These are phyloP conservation scores for Pelecanus crispus DNA, from an alignment of 2,113 vertebrate genomes.

Conservation along the genomic window DNA sequence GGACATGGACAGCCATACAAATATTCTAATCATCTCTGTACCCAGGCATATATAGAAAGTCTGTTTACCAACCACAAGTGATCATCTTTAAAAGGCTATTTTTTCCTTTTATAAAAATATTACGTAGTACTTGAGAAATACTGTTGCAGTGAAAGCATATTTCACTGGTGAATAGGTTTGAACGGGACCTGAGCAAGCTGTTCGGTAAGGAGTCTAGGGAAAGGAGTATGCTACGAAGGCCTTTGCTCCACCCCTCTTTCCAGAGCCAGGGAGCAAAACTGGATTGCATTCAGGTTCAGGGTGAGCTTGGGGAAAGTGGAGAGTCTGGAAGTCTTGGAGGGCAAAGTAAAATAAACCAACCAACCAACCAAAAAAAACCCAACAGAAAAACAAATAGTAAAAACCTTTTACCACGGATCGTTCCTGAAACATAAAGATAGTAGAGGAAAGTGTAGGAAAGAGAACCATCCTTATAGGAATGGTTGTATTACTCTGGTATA, in stretches of 20 bases:
- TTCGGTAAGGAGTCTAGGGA: background rate
- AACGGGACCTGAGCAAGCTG: background rate
- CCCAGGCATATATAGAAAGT: background rate
- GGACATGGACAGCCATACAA: background rate
- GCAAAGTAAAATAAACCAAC: background rate
- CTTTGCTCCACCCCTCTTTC: background rate
- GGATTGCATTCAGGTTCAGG: background rate
- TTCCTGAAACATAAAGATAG: background rate
- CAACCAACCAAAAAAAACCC: too few relatives aligned
- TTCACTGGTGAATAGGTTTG: background rate
- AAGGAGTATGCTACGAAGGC: background rate
- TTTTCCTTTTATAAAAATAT: background rate
- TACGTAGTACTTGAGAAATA: background rate
- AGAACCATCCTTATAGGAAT: background rate
- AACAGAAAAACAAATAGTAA: background rate
- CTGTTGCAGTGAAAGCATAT: background rate
- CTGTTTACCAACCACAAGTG: background rate
- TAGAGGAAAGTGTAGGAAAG: background rate
- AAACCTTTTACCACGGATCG: accelerated
- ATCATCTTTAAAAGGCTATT: background rate
- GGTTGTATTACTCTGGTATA: background rate
- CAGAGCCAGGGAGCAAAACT: background rate
- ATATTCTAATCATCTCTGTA: background rate
- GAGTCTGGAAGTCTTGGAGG: background rate
- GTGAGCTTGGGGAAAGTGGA: background rate